Evolutionary conservation across 2,797 vertebrate species (phyloP), one percentile per base, ranked within the genome.

Genomic region (Alcedo quadribrachys): DNA sequence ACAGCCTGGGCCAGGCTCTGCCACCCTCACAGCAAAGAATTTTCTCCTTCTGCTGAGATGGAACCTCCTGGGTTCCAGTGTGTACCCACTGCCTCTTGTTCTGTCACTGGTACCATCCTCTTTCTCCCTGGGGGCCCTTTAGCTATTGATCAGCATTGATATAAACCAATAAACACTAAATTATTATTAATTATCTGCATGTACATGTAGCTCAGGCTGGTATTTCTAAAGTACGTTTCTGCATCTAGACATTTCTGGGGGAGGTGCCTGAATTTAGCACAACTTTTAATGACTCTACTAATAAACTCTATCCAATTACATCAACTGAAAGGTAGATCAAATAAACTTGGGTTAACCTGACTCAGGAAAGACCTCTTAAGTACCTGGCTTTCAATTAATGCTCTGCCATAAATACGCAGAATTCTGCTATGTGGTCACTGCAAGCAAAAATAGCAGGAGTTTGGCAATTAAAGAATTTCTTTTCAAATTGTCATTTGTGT

Each of bases 291-390:
- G 15, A 74, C 62, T 80, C 25, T 25, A 6, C 65, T 61, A 81
- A 87, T 74, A 71, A 93, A 87, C 40, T 9, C 46, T 14, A 62
- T 24, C 46, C 78, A 88, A 78, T 87, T 77, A 62, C 43, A 87
- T 25, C 78, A 14, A 3, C 61, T 66, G 73, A 86, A 76, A 94
- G 80, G 77, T 24, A 78, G 58, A 85, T 88, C 54, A 75, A 81
- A 89, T 75, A 82, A 80, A 91, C 58, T 42, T 65, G 81, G 75
- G 81, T 92, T 86, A 88, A 51, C 27, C 71, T 75, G 83, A 76
- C 75, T 46, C 62, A 68, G 84, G 69, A 93, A 68, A 93, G 58
- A 40, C 73, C 76, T 93, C 76, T 90, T 90, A 92, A 95, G 93
- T 92, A 93, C 61, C 78, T 51, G 68, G 12, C 54, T 76, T 91